Base-by-base conservation (phyloP, 2,888 invertebrate species). In the Ormyrus nitidulus region DNA sequence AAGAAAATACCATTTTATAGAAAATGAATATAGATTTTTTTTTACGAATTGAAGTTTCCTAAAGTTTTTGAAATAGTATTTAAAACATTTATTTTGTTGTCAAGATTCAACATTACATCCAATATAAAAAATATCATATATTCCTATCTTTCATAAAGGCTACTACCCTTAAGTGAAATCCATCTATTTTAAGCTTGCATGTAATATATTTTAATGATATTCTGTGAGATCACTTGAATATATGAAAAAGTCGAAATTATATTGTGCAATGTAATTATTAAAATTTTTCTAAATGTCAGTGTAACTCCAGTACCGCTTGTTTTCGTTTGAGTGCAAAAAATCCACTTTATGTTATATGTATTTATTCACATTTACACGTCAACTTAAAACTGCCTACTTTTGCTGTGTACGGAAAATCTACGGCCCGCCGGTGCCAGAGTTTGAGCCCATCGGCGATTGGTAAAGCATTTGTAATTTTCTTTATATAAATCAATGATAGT, bases 381-480 rank as follows among this genome's bases (percentile, higher is more conserved):
- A 87, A 87, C 84, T 84, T 85, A 19, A 19, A 19, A 84, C 86
- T 87, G 87, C 82, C 88, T 88, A 88, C 88, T 88, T 88, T 88
- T 88, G 87, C 88, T 84, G 86, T 87, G 87, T 87, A 88, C 84
- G 78, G 81, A 68, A 76, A 64, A 76, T 48, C 59, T 58, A 74
- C 64, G 64, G 74, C 46, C 49, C 74, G 58, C 64, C 72, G 11
- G 56, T 46, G 51, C 73, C 51, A 49, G 10, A 65, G 56, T 61
- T 66, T 66, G 72, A 65, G 34, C 10, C 51, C 58, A n/a, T 64
- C 77, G 44, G 46, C 34, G 51, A 77, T 51, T 73, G 70, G 73
- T 79, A 79, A 79, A 74, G 58, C 54, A 64, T 64, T 70, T 79
- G 62, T 68, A 8, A 70, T 70, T 62, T 69, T 58, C 19, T 76